Evolutionary conservation across 2,888 invertebrate genomes (phyloP), one percentile per base, ranked within the genome.

Genomic region (Pachliopta kotzebuea): DNA sequence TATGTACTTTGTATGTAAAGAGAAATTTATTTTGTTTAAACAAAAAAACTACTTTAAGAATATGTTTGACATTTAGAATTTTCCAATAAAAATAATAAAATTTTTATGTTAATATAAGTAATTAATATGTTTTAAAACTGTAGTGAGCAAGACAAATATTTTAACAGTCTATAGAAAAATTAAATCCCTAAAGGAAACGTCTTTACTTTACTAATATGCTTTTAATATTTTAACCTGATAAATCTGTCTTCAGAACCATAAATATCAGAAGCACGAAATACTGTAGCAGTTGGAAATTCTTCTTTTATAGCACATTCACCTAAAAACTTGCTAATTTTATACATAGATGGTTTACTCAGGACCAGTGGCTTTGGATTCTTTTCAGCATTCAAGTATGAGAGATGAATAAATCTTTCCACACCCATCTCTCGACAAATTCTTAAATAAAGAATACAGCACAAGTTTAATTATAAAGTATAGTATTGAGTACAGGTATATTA

Each of bases 261-360:
- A 64, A 98, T 95, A 80, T 97, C 96, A 0, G 98, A 92, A n/a
- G 99, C 98, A 65, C 98, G 94, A 70, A 99, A 93, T 68, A 99
- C 96, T 0, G 97, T 97, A 9, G 98, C 99, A 61, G 97, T 95
- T 0, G 99, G 99, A 85, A 99, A 99, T 83, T 98, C 98, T 76
- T 97, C 96, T 60, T 93, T 93, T 0, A 99, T 98, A n/a, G 97
- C 98, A 72, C 92, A 77, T 85, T 99, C 99, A 18, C 99, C 99
- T 63, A 87, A 84, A 80, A 93, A 96, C 92, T 98, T 98, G 74
- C 95, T 94, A 65, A 93, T 92, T 70, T 97, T 93, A 81, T 94
- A 97, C 76, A 93, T 85, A 1, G 97, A 98, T 14, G 98, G 98
- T n/a, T 92, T 93, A 63, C 92, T 90, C 60, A 96, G 70, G 50